Evolutionary conservation across 2,888 invertebrate genomes (phyloP).

Genomic region (Deroplatys truncata): DNA sequence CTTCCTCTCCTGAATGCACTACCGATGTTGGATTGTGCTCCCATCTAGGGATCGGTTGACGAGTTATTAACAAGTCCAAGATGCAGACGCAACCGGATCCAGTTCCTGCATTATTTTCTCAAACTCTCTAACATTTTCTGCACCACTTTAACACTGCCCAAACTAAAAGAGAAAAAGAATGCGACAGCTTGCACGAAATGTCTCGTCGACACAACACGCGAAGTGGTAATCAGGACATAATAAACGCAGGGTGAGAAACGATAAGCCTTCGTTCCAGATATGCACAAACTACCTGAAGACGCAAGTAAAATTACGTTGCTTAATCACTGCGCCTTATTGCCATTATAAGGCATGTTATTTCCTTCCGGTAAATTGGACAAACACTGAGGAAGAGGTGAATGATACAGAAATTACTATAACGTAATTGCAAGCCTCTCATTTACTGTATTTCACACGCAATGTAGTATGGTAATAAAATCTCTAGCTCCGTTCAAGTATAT

Average conservation of each 20-base stretch:
- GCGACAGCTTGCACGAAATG: not conserved
- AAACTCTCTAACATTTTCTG: not conserved
- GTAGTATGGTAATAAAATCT: too few species aligned
- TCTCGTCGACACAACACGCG: not conserved
- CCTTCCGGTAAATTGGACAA: too few species aligned
- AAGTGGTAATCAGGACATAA: conserved; percentile 19
- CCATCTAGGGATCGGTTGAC: not conserved
- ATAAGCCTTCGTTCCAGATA: not conserved
- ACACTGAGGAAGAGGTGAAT: too few species aligned
- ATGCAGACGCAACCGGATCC: too few species aligned
- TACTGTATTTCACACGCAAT: too few species aligned
- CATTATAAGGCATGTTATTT: too few species aligned
- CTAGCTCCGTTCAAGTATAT: too few species aligned
- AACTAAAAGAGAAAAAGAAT: not conserved
- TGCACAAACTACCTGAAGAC: not conserved
- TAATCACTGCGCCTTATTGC: too few species aligned
- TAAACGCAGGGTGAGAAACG: not conserved
- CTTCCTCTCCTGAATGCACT: not conserved
- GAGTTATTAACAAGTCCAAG: not conserved
- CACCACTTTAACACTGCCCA: not conserved
- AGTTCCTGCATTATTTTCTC: not conserved
- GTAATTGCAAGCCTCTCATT: too few species aligned
- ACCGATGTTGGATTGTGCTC: conserved; percentile 1
- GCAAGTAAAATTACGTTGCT: too few species aligned
- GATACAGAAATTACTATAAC: too few species aligned